These are phyloP conservation scores for Lycophotia porphyrea DNA, from an alignment of 2,888 invertebrate genomes.

Conservation along the genomic window DNA sequence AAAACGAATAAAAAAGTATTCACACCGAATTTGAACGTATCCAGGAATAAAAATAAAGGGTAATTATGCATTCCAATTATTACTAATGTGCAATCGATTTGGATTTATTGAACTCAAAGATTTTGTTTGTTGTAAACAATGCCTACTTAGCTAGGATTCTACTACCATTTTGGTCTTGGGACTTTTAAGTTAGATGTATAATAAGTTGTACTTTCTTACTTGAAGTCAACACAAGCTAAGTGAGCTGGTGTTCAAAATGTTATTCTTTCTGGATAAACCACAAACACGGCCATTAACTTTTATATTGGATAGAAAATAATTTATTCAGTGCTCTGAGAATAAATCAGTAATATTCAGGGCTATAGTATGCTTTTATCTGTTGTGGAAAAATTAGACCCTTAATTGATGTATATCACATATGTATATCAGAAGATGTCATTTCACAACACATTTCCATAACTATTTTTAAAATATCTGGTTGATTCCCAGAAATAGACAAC, in stretches of 20 bases:
- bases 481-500: not conserved
- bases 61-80: constrained; percentile 58
- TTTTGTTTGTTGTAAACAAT: not conserved
- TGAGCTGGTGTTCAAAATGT: not conserved
- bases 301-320: not conserved
- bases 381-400: not conserved
- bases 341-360: not conserved
- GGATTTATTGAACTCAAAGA: not conserved
- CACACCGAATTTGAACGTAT: constrained; percentile 91
- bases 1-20: constrained; percentile 90
- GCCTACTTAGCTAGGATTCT: not conserved
- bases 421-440: too few species aligned
- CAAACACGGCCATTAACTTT: not conserved
- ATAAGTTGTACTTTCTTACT: not conserved
- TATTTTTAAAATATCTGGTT: not conserved
- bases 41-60: constrained; percentile 91
- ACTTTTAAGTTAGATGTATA: not conserved
- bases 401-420: not conserved
- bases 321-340: not conserved
- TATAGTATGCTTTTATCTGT: not conserved
- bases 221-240: not conserved
- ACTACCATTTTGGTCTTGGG: not conserved
- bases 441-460: not conserved
- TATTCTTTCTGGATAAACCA: not conserved
- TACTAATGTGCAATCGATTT: not conserved